Conservation (phyloP, 1,140 invertebrate species). For the Temnothorax nylanderi region DNA sequence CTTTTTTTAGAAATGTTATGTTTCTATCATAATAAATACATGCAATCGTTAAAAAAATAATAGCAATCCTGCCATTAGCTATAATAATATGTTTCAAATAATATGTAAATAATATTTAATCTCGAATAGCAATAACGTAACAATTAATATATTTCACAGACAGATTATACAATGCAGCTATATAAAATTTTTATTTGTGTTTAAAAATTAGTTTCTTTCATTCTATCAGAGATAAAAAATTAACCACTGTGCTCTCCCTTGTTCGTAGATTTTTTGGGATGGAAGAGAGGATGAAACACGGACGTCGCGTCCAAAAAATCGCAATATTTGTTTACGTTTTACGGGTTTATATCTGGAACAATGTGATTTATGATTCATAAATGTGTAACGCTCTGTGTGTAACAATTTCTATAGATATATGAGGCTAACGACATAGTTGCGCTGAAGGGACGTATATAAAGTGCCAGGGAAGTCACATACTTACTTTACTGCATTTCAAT, state of each 20-base stretch:
- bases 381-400: not conserved
- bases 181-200: not conserved
- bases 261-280: not conserved
- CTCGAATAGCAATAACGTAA: not conserved
- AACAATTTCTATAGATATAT: conserved; percentile 59
- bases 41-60: not conserved
- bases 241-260: not conserved
- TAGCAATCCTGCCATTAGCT: not conserved
- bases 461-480: not conserved
- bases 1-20: not conserved
- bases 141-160: not conserved
- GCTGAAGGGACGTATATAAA: not conserved
- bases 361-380: conserved; percentile 63
- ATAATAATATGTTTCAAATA: not conserved
- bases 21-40: not conserved
- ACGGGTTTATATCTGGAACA: conserved; percentile 49
- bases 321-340: conserved; percentile 61
- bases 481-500: not conserved
- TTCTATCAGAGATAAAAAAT: conserved; percentile 30
- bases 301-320: conserved; percentile 27
- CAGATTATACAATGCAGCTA: not conserved
- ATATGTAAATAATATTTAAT: not conserved
- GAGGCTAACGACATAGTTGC: conserved; percentile 27
- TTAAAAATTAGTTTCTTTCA: conserved; percentile 25
- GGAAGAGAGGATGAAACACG: not conserved